Percentiles rank a stretch among this genome's conserved stretches.
Evolutionary conservation across 2,888 invertebrate species (phyloP).

Genomic region (Diogma glabrata): DNA sequence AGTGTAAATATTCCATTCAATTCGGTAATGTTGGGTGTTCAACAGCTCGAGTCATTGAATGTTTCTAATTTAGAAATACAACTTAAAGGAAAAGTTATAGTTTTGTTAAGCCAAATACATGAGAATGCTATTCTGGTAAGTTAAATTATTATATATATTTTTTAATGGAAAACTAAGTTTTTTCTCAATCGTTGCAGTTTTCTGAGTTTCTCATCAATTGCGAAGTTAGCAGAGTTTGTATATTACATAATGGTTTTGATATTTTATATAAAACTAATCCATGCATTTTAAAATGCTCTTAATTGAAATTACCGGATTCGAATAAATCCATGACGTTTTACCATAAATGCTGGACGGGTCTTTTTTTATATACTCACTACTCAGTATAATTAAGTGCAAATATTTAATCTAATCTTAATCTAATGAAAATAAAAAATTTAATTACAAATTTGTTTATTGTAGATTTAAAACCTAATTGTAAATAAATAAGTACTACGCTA

Average conservation of each 20-base stretch:
- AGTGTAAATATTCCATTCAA: conserved; percentile 85
- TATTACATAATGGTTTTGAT: conserved; percentile 77
- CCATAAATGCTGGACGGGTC: too few species aligned
- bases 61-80: conserved; percentile 45
- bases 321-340: too few species aligned
- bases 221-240: conserved; percentile 66
- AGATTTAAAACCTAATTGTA: too few species aligned
- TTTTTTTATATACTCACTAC: too few species aligned
- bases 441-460: too few species aligned
- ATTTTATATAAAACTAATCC: conserved; percentile 58
- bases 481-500: too few species aligned
- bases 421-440: too few species aligned
- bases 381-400: too few species aligned
- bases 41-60: conserved; percentile 58
- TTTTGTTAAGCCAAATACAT: conserved; percentile 67
- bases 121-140: conserved; percentile 63
- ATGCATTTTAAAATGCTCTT: conserved; percentile 29
- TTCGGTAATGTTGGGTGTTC: conserved; percentile 58
- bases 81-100: conserved; percentile 53
- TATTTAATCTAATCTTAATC: too few species aligned
- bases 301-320: too few species aligned
- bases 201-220: conserved; percentile 73
- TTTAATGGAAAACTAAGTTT: background rate
- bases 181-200: conserved; percentile 49
- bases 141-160: conserved; percentile 8